Evolutionary conservation across 1,140 invertebrate species (phyloP), one percentile per base, ranked within the genome.

Genomic region (Drosophila tristis): DNA sequence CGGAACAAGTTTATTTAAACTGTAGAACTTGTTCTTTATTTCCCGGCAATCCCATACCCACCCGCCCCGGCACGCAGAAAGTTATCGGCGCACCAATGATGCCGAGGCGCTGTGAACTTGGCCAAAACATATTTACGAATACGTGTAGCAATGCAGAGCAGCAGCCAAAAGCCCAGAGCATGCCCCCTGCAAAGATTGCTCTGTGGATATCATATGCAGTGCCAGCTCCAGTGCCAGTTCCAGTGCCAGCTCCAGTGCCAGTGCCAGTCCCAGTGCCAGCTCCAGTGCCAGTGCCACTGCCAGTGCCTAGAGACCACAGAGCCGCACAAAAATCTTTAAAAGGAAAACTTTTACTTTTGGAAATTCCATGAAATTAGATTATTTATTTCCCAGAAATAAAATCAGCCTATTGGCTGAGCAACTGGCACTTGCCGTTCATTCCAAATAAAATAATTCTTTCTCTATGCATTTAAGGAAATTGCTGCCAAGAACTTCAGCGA

Each of bases 1-100:
- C 71, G 57, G 84, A 78, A 87, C 82, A 87, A 87, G 82, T 87
- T 89, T 89, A 87, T 87, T 87, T 87, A 87, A 87, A 87, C 84
- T 87, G 78, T 61, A 79, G 70, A 89, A 76, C 78, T 82, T 82
- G 75, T 62, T 68, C 66, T 49, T 68, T 43, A 68, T 35, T 49
- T 26, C 50, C 39, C 16, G 51, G 29, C 51, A 54, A 35, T 54
- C 20, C 39, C 31, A 54, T 8, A 54, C 9, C 20, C 0, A 16
- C 29, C 35, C 16, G 16, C n/a, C 16, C 29, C 35, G 11, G 3
- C 35, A 39, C 35, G 35, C n/a, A 54, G 67, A 89, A 87, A 89
- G 84, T 87, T 86, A 82, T 67, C 62, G 74, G 54, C 73, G 81
- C 81, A 86, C 58, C 55, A 80, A 80, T 80, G 74, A 78, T 74